Conservation (phyloP, 2,888 invertebrate species). For the Falcaria lacertinaria region DNA sequence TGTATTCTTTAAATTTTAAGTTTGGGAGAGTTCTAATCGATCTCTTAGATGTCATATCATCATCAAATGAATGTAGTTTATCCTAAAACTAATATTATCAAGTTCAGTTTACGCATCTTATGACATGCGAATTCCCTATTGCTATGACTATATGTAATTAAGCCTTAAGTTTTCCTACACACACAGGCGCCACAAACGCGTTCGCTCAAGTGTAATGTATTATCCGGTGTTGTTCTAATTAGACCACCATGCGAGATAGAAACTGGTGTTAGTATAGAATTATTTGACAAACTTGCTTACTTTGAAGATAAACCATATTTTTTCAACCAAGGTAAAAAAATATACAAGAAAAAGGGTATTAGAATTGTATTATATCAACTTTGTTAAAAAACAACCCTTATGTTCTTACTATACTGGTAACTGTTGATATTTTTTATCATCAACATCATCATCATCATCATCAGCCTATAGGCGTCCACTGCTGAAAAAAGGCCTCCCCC, state of each 20-base stretch:
- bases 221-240: constrained; percentile 55
- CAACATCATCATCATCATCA: no score
- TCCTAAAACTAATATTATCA: background rate
- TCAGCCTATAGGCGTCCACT: no score
- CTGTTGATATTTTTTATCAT: no score
- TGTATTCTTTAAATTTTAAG: no score
- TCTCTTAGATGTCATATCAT: no score
- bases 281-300: constrained; percentile 17
- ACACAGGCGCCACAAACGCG: constrained; percentile 45
- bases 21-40: no score
- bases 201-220: constrained; percentile 36
- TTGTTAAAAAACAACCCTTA: no score
- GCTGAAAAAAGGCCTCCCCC: no score
- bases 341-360: background rate
- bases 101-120: background rate
- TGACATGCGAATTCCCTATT: constrained; percentile 7
- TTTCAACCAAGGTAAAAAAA: background rate
- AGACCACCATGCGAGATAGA: constrained; percentile 41
- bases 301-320: background rate
- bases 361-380: no score
- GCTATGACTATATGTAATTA: constrained; percentile 19
- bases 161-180: constrained; percentile 24
- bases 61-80: no score
- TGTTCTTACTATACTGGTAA: no score
- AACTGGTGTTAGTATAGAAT: constrained; percentile 22